Evolutionary conservation across 2,888 invertebrate genomes (phyloP).

Genomic region (Meiosimyza platycephala): DNA sequence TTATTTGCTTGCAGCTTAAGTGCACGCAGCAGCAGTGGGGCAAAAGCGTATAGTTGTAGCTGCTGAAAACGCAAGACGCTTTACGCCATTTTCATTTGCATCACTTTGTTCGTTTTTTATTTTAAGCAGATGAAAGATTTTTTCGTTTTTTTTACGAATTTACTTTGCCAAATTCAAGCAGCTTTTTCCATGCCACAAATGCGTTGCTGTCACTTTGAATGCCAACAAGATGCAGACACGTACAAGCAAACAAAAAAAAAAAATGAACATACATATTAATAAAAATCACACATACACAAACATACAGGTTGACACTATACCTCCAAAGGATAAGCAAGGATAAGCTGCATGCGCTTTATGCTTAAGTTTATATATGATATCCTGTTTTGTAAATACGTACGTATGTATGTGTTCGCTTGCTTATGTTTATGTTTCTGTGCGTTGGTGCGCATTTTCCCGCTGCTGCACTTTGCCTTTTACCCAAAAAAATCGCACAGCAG

Average conservation of each 20-base stretch:
- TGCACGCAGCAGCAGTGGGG: slow-evolving; percentile 9
- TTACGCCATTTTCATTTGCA: not conserved
- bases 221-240: slow-evolving; percentile 8
- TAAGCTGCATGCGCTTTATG: slow-evolving; percentile 13
- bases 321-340: slow-evolving; percentile 12
- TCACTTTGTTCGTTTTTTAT: not conserved
- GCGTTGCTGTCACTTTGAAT: slow-evolving; percentile 24
- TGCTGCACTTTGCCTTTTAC: not conserved
- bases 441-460: not conserved
- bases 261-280: not conserved
- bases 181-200: not conserved
- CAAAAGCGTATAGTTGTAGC: too few species aligned
- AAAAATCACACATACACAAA: not conserved
- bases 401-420: not conserved
- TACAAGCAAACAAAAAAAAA: not conserved
- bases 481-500: too few species aligned
- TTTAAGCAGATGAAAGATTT: not conserved
- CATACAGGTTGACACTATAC: not conserved
- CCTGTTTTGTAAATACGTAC: not conserved
- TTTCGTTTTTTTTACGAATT: not conserved
- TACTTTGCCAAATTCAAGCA: not conserved
- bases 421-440: not conserved
- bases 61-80: slow-evolving; percentile 3
- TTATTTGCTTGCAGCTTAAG: slow-evolving; percentile 23
- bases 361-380: slow-evolving; percentile 6